Evolutionary conservation across 1,140 invertebrate species (phyloP).

Genomic region (Adoxophyes honmai): DNA sequence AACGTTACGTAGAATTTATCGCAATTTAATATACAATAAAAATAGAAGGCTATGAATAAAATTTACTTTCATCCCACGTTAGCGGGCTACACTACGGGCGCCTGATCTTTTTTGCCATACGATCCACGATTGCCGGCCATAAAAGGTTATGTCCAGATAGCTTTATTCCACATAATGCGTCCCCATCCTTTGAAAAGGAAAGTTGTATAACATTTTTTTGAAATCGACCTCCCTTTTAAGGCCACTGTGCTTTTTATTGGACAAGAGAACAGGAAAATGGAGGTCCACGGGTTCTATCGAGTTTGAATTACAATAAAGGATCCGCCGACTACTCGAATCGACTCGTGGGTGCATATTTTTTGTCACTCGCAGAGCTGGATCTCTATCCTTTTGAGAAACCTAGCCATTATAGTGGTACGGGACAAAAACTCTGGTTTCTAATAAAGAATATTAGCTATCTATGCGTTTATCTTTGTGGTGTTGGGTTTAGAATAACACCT

Average conservation of each 20-base stretch:
- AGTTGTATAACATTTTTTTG: slow-evolving; percentile 63
- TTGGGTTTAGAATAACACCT: too few relatives aligned
- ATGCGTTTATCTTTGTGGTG: too few relatives aligned
- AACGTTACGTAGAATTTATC: too few relatives aligned
- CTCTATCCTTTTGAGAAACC: neutral
- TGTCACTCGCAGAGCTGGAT: neutral
- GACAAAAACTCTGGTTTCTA: too few relatives aligned
- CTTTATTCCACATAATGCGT: slow-evolving; percentile 62
- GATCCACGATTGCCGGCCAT: slow-evolving; percentile 41
- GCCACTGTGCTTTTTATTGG: slow-evolving; percentile 51
- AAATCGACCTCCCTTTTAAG: slow-evolving; percentile 57
- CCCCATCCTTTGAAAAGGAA: slow-evolving; percentile 63
- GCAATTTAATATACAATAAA: slow-evolving; percentile 10
- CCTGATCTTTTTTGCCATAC: slow-evolving; percentile 53
- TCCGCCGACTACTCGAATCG: slow-evolving; percentile 29
- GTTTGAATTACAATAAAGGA: slow-evolving; percentile 35
- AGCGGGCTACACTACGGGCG: slow-evolving; percentile 43
- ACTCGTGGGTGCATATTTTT: slow-evolving; percentile 13
- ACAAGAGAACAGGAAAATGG: slow-evolving; percentile 41
- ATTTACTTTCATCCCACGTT: slow-evolving; percentile 52
- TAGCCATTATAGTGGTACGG: too few relatives aligned
- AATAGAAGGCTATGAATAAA: slow-evolving; percentile 36
- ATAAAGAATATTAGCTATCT: too few relatives aligned
- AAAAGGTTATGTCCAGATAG: slow-evolving; percentile 66
- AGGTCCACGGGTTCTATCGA: slow-evolving; percentile 31